phyloP scores from a whole-genome alignment of 2,113 vertebrate genomes.

The western clawed frog (Xenopus tropicalis) region UCB_Xtro_10.0 CM004443.2:50329001-50329500 shows the following conservation, averaged over 20 bases:
- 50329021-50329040: too few species aligned
- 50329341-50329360: neutral
- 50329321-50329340: conserved; percentile 8
- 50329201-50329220: conserved; percentile 11
- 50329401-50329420: too few species aligned
- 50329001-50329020: too few species aligned
- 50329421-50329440: too few species aligned
- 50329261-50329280: conserved; percentile 31
- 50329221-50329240: conserved; percentile 27
- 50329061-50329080: too few species aligned
- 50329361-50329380: too few species aligned
- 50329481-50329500: too few species aligned
- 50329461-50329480: too few species aligned
- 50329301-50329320: conserved; percentile 19
- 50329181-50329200: conserved; percentile 20
- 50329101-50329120: too few species aligned
- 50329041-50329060: too few species aligned
- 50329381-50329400: neutral
- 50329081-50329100: too few species aligned
- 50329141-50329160: neutral
- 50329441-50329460: too few species aligned
- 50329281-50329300: neutral
- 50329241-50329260: conserved; percentile 13
- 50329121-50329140: conserved; percentile 15
- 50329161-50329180: conserved; percentile 16